Conservation (phyloP, 64 coral and sea anemone genomes). For the Pocillopora verrucosa region DNA sequence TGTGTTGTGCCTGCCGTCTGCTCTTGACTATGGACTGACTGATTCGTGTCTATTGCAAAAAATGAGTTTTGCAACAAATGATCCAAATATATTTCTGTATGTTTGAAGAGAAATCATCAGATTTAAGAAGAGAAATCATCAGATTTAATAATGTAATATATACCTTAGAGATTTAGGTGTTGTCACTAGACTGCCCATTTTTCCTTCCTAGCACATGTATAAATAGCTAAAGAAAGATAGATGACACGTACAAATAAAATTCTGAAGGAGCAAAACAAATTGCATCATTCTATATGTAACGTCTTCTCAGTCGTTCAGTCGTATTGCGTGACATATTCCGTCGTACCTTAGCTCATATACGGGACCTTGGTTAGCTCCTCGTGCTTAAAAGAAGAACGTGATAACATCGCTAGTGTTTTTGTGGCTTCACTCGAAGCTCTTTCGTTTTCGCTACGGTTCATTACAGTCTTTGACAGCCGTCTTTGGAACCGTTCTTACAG, state of each 20-base stretch:
- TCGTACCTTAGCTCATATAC: too few species aligned
- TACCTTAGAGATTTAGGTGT: slow-evolving; percentile 7
- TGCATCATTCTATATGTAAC: too few species aligned
- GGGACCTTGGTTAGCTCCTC: too few species aligned
- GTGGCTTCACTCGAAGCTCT: too few species aligned
- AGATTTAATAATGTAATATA: slow-evolving; percentile 55
- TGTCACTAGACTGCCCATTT: neutral
- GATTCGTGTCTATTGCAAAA: neutral
- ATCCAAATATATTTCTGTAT: slow-evolving; percentile 74
- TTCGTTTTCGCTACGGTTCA: too few species aligned
- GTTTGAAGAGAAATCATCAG: slow-evolving; percentile 2
- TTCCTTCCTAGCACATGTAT: neutral
- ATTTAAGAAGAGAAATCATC: slow-evolving; percentile 4
- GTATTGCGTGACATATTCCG: too few species aligned
- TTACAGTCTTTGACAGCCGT: too few species aligned
- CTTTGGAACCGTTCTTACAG: too few species aligned
- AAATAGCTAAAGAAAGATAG: neutral
- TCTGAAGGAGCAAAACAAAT: neutral
- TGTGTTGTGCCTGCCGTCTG: neutral
- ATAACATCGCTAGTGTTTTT: too few species aligned
- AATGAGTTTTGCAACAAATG: slow-evolving; percentile 67
- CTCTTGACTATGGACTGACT: slow-evolving; percentile 9
- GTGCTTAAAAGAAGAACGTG: too few species aligned
- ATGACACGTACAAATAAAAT: neutral
- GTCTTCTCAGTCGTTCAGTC: too few species aligned